These are phyloP conservation scores for Lynx canadensis DNA, from an alignment of 2,113 vertebrate species.

Conservation along the genomic window DNA sequence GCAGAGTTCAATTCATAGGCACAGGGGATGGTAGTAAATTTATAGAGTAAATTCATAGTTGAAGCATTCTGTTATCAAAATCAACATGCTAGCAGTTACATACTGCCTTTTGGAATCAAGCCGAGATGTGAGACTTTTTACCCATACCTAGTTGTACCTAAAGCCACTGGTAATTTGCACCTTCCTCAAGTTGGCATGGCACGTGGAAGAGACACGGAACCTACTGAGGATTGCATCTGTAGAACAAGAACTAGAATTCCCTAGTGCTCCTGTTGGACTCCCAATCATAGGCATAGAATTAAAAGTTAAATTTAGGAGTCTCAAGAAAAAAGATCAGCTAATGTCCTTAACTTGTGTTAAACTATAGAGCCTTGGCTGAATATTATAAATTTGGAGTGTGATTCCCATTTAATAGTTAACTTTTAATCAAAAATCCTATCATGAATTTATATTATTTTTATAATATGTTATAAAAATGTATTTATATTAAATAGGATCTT, in stretches of 20 bases:
- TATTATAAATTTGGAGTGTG: background rate
- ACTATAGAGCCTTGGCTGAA: background rate
- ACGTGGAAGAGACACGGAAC: background rate
- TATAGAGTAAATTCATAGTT: background rate
- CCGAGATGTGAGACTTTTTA: background rate
- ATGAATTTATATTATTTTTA: background rate
- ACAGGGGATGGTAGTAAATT: background rate
- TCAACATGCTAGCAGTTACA: background rate
- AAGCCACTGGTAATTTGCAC: background rate
- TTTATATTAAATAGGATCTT: constrained; percentile 13
- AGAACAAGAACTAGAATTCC: background rate
- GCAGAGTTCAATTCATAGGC: background rate
- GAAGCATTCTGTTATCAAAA: constrained; percentile 23
- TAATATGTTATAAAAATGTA: background rate
- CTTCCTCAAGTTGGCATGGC: background rate
- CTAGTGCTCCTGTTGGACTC: background rate
- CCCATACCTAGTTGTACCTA: background rate
- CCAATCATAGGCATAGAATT: background rate
- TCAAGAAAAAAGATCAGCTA: background rate
- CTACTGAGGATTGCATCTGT: background rate
- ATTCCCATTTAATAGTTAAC: constrained; percentile 19
- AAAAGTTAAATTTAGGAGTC: constrained; percentile 31
- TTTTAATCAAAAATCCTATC: background rate
- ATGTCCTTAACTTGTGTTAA: constrained; percentile 10
- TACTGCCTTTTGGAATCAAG: constrained; percentile 49